Percentiles rank a stretch among this genome's conserved stretches.
phyloP scores from a whole-genome alignment of 2,888 invertebrate genomes.

The Cordylochernes scorpioides region DNA sequence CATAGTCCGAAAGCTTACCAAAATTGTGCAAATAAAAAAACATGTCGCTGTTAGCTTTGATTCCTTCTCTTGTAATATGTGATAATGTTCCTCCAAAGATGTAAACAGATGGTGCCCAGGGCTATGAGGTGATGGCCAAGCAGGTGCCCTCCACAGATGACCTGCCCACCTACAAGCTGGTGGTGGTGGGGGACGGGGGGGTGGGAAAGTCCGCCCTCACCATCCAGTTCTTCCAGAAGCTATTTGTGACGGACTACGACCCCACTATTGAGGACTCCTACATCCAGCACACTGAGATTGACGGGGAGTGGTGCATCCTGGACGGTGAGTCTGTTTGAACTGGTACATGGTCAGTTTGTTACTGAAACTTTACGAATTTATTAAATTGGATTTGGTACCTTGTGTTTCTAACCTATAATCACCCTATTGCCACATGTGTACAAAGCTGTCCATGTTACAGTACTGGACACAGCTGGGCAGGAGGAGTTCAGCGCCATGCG shows the following conservation, averaged over 20 bases:
- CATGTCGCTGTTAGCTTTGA: too few relatives aligned
- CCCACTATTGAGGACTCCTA: slow-evolving; percentile 88
- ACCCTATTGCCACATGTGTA: too few relatives aligned
- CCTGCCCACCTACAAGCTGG: slow-evolving; percentile 42
- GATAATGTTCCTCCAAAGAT: too few relatives aligned
- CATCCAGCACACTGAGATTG: slow-evolving; percentile 73
- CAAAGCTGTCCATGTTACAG: too few relatives aligned
- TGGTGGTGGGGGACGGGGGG: slow-evolving; percentile 79
- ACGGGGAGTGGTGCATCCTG: slow-evolving; percentile 65
- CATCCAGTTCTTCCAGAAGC: slow-evolving; percentile 82
- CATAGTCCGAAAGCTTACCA: too few relatives aligned
- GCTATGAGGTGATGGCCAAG: too few relatives aligned
- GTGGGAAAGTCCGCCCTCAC: slow-evolving; percentile 87
- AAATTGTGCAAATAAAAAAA: too few relatives aligned
- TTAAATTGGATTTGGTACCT: too few relatives aligned
- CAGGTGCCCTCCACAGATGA: too few relatives aligned
- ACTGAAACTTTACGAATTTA: background rate
- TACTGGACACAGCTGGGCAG: slow-evolving; percentile 77
- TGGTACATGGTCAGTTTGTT: background rate
- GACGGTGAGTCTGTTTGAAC: slow-evolving; percentile 41
- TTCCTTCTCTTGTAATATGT: too few relatives aligned
- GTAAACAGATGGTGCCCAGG: too few relatives aligned
- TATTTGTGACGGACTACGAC: slow-evolving; percentile 80
- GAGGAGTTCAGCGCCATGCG: slow-evolving; percentile 89
- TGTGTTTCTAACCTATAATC: too few relatives aligned